A percentile compares a stretch with the other conserved stretches of the same genome.
phyloP scores from a whole-genome alignment of 2,113 vertebrate genomes.

The Zapus hudsonius region DNA sequence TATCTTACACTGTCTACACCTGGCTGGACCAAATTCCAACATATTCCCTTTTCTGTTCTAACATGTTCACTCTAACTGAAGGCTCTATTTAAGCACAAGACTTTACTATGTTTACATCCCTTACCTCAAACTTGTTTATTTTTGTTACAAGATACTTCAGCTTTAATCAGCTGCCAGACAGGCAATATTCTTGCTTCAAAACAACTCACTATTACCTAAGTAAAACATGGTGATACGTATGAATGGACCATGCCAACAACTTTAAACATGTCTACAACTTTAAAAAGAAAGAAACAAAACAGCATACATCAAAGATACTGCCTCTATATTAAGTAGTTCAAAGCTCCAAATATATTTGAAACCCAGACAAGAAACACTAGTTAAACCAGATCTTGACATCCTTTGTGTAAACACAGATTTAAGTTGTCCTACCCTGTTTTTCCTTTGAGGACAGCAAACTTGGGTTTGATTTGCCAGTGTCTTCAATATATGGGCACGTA shows the following conservation, averaged over 20 bases:
- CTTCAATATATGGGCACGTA: slow-evolving; percentile 28
- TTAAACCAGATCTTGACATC: slow-evolving; percentile 51
- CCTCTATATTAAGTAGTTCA: slow-evolving; percentile 38
- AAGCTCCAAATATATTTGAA: slow-evolving; percentile 57
- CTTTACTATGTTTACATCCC: slow-evolving; percentile 45
- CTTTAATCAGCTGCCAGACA: slow-evolving; percentile 63
- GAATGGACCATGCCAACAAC: slow-evolving; percentile 25
- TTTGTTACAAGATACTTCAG: slow-evolving; percentile 44
- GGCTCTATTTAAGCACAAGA: slow-evolving; percentile 41
- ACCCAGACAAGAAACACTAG: slow-evolving; percentile 42
- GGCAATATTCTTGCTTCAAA: slow-evolving; percentile 51
- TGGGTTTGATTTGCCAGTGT: slow-evolving; percentile 3
- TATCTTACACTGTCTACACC: neutral
- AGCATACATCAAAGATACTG: slow-evolving; percentile 48
- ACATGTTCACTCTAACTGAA: slow-evolving; percentile 37
- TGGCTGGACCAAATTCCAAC: slow-evolving; percentile 46
- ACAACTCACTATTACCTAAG: slow-evolving; percentile 52
- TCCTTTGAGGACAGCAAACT: neutral
- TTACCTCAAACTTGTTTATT: slow-evolving; percentile 63
- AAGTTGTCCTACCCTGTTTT: neutral
- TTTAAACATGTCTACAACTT: slow-evolving; percentile 53
- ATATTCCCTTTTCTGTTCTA: slow-evolving; percentile 25
- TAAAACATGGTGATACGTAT: slow-evolving; percentile 53
- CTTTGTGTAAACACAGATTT: slow-evolving; percentile 40
- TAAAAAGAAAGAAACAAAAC: slow-evolving; percentile 1